Evolutionary conservation across 2,113 vertebrate species (phyloP), one percentile per base, ranked within the genome.

Genomic region (Dasyprocta punctata): DNA sequence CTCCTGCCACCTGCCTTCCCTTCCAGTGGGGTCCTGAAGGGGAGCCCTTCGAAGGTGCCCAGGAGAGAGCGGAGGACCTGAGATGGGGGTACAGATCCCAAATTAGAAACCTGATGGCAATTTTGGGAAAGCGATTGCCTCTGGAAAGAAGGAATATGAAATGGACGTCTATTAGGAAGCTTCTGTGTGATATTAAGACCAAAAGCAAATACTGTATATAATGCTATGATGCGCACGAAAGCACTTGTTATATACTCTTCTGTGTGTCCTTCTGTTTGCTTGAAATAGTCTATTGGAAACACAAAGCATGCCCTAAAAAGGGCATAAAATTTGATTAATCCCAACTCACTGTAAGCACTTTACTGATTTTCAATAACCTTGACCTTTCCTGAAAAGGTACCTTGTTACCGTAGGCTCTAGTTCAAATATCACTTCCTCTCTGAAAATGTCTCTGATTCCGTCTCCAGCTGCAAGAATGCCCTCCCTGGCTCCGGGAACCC

Each of bases 361-460:
- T 26, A 52, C 67, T 89, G 60, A 84, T 92, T 86, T 88, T 86
- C 84, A 75, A 0, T 63, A 83, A 90, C 36, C 52, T 65, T 94
- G 93, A 93, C 61, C 41, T 96, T 97, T 96, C 47, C 65, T 63
- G 33, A 87, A 84, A 49, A 81, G 86, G 61, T 52, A 7, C 20
- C 8, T 67, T 93, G 75, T 93, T 87, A 33, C 36, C 38, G 33
- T 69, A 56, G 67, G 36, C 17, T 92, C 73, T 49, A 67, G 52
- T 83, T 86, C 92, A 95, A 93, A 93, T 96, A 73, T 65, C 94
- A 75, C 92, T 81, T 96, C 75, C 58, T 96, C 67, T 33, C 16
- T 65, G 44, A 36, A 80, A 91, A 77, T 41, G n/a, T 63, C 90
- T 83, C 91, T 33, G 60, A 41, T 63, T 75, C 54, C 12, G 61